Conservation (phyloP, 1,140 invertebrate species). For the Neodiprion pinetum region DNA sequence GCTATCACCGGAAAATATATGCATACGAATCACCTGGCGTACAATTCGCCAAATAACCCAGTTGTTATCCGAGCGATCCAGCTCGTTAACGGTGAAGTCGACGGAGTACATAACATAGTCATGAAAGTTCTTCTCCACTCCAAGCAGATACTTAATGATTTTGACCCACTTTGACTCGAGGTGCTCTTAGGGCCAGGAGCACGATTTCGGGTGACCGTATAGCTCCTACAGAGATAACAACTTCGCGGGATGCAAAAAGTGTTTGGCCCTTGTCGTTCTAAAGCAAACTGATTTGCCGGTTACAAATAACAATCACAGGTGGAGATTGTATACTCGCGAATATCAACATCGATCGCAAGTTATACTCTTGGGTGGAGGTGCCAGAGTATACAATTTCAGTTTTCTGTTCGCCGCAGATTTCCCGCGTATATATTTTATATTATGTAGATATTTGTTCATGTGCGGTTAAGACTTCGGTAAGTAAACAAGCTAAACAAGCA, state of each 20-base stretch:
- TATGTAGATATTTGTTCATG: too few species aligned
- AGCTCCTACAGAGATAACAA: slow-evolving; percentile 66
- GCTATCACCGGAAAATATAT: background rate
- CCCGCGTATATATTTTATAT: too few species aligned
- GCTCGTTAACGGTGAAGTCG: background rate
- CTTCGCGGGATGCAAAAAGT: slow-evolving; percentile 54
- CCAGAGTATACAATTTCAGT: too few species aligned
- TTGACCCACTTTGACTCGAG: slow-evolving; percentile 48
- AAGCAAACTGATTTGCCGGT: background rate
- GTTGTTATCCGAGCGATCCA: background rate
- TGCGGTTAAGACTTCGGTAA: too few species aligned
- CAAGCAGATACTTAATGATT: slow-evolving; percentile 70
- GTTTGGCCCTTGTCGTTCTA: slow-evolving; percentile 35
- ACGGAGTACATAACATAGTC: slow-evolving; percentile 70
- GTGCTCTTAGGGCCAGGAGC: slow-evolving; percentile 70
- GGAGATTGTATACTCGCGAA: too few species aligned
- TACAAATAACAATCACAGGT: too few species aligned
- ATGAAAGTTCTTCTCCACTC: slow-evolving; percentile 79
- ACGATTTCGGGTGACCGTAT: slow-evolving; percentile 73
- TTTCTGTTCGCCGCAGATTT: too few species aligned
- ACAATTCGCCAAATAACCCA: background rate
- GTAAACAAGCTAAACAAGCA: too few species aligned
- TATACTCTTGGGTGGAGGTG: too few species aligned
- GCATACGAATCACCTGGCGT: background rate
- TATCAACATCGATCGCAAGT: too few species aligned